Evolutionary conservation across 2,888 invertebrate species (phyloP).

Genomic region (Hemistola chrysoprasaria): DNA sequence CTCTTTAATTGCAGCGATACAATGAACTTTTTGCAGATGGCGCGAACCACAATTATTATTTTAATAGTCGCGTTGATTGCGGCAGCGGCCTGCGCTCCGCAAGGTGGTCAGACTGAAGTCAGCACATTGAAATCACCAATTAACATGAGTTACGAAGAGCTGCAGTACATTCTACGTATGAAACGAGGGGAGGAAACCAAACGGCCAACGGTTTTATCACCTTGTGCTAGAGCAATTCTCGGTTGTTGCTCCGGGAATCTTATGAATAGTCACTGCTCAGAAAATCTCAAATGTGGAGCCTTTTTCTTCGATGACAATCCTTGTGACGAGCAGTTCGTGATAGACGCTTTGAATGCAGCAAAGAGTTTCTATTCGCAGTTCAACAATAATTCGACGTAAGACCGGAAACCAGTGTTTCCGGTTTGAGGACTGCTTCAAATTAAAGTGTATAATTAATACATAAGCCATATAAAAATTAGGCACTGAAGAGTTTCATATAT

Average conservation of each 20-base stretch:
- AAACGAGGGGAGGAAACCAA: conserved; percentile 40
- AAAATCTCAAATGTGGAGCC: conserved; percentile 86
- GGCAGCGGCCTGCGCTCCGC: conserved; percentile 43
- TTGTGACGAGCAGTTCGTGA: conserved; percentile 83
- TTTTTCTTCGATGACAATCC: conserved; percentile 90
- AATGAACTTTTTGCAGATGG: conserved; percentile 50
- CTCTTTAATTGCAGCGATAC: conserved; percentile 9
- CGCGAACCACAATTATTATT: conserved; percentile 35
- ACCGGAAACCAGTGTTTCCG: not conserved
- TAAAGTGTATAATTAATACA: not conserved
- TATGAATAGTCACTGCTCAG: conserved; percentile 85
- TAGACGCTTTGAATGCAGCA: conserved; percentile 80
- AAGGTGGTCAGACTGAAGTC: conserved; percentile 36
- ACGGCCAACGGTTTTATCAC: conserved; percentile 64
- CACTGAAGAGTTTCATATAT: too few species aligned
- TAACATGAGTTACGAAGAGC: conserved; percentile 53
- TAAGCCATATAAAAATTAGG: too few species aligned
- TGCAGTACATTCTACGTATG: conserved; percentile 51
- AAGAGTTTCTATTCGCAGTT: conserved; percentile 60
- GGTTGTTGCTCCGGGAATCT: conserved; percentile 84
- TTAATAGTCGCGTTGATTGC: conserved; percentile 36
- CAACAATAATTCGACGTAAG: conserved; percentile 31
- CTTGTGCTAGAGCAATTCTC: conserved; percentile 89
- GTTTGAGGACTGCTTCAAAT: not conserved
- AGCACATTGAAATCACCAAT: conserved; percentile 57